Conservation (phyloP, 2,113 vertebrate species). For the Pseudorasbora parva region DNA sequence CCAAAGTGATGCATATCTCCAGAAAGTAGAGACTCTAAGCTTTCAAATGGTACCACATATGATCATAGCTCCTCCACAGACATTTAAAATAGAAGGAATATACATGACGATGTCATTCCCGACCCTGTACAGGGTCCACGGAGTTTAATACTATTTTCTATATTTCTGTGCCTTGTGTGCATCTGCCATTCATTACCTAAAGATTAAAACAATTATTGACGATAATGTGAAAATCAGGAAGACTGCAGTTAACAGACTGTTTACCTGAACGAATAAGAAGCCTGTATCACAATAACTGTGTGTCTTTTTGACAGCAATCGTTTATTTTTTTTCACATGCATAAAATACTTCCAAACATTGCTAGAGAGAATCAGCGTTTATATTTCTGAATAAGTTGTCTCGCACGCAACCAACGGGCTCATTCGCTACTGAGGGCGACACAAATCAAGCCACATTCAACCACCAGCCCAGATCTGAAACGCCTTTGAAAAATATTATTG, state of each 20-base stretch:
- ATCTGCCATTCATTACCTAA: not conserved
- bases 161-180: not conserved
- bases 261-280: not conserved
- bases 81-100: too few species aligned
- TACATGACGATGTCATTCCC: too few species aligned
- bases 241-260: not conserved
- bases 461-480: not conserved
- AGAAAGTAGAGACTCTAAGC: too few species aligned
- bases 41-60: too few species aligned
- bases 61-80: too few species aligned
- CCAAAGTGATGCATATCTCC: too few species aligned
- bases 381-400: constrained; percentile 6
- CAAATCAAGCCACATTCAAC: constrained; percentile 35
- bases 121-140: too few species aligned
- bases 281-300: not conserved
- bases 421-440: constrained; percentile 5
- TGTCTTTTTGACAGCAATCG: not conserved
- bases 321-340: not conserved
- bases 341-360: not conserved
- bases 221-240: not conserved
- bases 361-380: not conserved
- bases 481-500: constrained; percentile 30
- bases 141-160: not conserved
- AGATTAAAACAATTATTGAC: not conserved
- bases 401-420: not conserved